Conservation (phyloP, 1,140 invertebrate species). For the Daktulosphaira vitifoliae region DNA sequence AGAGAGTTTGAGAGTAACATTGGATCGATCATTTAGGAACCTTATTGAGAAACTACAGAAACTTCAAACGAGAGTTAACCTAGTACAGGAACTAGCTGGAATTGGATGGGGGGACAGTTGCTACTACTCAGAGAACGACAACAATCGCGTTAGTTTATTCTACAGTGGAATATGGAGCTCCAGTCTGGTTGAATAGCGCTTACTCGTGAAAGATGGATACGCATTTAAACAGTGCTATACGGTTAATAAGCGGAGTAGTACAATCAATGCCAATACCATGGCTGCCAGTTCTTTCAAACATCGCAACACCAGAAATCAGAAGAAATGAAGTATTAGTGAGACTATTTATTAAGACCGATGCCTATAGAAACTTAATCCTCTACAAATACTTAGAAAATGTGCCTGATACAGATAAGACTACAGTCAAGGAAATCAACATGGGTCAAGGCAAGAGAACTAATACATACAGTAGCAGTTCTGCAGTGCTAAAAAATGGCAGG, state of each 20-base stretch:
- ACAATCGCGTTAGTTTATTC: conserved; percentile 14
- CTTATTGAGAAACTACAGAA: too few species aligned
- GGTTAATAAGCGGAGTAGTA: conserved; percentile 25
- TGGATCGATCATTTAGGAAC: too few species aligned
- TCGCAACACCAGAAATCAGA: conserved; percentile 10
- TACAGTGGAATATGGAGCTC: conserved; percentile 5
- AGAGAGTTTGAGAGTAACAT: too few species aligned
- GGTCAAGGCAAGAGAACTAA: neutral
- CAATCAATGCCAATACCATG: conserved; percentile 6
- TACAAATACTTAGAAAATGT: neutral
- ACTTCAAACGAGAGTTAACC: conserved; percentile 30
- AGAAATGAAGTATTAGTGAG: neutral
- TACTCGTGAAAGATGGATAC: neutral
- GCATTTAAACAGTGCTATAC: conserved; percentile 9
- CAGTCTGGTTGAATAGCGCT: conserved; percentile 3
- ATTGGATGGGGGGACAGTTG: neutral
- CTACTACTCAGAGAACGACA: neutral
- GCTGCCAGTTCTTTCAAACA: conserved; percentile 1
- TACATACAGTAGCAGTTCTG: neutral
- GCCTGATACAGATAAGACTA: neutral
- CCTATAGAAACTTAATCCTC: neutral
- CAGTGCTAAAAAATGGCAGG: neutral
- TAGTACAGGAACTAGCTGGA: conserved; percentile 15
- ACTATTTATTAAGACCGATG: neutral
- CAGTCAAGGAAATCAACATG: neutral